Conservation (phyloP, 92 coral and sea anemone species). For the Chrysogorgia sp. region DNA sequence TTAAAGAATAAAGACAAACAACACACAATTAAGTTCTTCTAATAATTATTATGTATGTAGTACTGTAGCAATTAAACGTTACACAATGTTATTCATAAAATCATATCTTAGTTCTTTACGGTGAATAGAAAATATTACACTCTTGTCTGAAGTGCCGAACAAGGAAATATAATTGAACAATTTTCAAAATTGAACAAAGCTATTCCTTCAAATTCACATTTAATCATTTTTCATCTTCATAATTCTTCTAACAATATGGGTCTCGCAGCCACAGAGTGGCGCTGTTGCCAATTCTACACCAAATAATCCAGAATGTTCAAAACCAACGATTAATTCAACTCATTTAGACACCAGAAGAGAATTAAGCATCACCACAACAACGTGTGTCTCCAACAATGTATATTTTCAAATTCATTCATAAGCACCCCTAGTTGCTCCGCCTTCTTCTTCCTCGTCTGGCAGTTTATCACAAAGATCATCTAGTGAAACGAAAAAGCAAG, state of each 20-base stretch:
- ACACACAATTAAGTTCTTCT: too few relatives aligned
- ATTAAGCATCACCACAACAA: conserved; percentile 11
- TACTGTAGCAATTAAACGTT: too few relatives aligned
- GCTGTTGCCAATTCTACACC: conserved; percentile 44
- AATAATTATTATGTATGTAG: too few relatives aligned
- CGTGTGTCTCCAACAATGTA: conserved; percentile 6
- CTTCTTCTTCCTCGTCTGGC: conserved; percentile 48
- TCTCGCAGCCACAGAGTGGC: conserved; percentile 44
- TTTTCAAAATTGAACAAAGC: conserved; percentile 10
- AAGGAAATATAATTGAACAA: conserved; percentile 3
- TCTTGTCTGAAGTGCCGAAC: too few relatives aligned
- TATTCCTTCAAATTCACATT: not conserved
- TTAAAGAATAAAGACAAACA: too few relatives aligned
- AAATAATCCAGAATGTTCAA: conserved; percentile 14
- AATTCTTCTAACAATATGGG: conserved; percentile 31
- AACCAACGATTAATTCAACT: not conserved
- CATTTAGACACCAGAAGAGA: conserved; percentile 10
- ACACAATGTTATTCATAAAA: too few relatives aligned
- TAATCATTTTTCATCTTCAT: conserved; percentile 22
- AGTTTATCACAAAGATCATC: conserved; percentile 50
- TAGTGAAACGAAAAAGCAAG: conserved; percentile 10
- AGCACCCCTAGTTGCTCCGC: conserved; percentile 24
- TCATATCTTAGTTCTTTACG: too few relatives aligned
- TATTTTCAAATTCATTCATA: conserved; percentile 5
- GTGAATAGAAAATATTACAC: too few relatives aligned